Conservation (phyloP, 2,113 vertebrate species). For the Ochotona curzoniae region DNA sequence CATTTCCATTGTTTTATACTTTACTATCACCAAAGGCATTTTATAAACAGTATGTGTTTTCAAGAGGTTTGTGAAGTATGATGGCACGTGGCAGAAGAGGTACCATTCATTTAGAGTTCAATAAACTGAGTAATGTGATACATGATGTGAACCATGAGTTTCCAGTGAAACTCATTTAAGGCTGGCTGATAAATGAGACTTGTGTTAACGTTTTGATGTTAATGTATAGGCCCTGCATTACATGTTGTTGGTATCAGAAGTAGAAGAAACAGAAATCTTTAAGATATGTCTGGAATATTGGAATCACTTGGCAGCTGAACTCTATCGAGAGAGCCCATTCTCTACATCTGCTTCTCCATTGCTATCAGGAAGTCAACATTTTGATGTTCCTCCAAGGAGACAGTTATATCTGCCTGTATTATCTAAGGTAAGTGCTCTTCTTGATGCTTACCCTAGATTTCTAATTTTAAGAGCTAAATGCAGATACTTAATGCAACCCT, state of each 20-base stretch:
- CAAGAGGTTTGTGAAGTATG: not conserved
- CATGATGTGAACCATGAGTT: not conserved
- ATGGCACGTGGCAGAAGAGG: not conserved
- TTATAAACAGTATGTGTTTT: not conserved
- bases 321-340: conserved; percentile 98
- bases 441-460: conserved; percentile 3
- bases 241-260: conserved; percentile 98
- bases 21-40: not conserved
- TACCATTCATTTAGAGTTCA: not conserved
- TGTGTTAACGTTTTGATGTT: conserved; percentile 51
- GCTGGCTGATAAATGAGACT: not conserved
- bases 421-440: conserved; percentile 91
- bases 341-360: conserved; percentile 96
- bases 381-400: conserved; percentile 96
- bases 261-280: conserved; percentile 99
- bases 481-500: not conserved
- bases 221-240: conserved; percentile 95
- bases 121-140: not conserved
- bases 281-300: conserved; percentile 99
- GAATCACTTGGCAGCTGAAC: conserved; percentile 98
- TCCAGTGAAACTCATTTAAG: not conserved
- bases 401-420: conserved; percentile 97
- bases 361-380: conserved; percentile 97
- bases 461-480: not conserved
- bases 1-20: not conserved